These are phyloP conservation scores for Hipposideros larvatus DNA, from an alignment of 2,797 vertebrate species.

Conservation along the genomic window DNA sequence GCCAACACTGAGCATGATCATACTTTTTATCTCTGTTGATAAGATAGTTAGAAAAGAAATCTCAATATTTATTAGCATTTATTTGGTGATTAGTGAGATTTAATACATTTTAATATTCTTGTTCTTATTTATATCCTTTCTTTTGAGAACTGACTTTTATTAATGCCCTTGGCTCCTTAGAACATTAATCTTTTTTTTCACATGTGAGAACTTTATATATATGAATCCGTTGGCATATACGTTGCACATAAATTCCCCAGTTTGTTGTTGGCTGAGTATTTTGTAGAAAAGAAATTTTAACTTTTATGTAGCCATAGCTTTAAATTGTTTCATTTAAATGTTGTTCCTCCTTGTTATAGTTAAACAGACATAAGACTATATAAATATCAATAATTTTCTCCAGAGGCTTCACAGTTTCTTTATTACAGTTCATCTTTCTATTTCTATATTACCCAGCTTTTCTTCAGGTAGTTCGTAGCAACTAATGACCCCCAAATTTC, in stretches of 20 bases:
- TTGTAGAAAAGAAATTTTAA: constrained; percentile 44
- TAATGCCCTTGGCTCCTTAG: neutral
- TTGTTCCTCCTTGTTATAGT: neutral
- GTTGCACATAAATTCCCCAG: neutral
- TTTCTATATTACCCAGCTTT: neutral
- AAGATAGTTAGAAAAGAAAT: neutral
- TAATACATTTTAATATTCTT: neutral
- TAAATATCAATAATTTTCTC: constrained; percentile 36
- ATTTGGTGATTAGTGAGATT: constrained; percentile 5
- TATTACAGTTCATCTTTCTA: neutral
- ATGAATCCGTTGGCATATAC: neutral
- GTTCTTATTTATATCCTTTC: neutral
- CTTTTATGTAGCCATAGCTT: neutral
- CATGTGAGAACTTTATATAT: neutral
- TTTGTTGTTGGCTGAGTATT: constrained; percentile 28
- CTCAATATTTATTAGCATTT: constrained; percentile 21
- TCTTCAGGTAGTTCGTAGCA: neutral
- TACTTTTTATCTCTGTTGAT: neutral
- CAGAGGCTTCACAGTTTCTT: neutral
- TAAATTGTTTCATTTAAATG: neutral
- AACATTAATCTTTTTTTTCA: neutral
- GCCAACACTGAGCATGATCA: neutral
- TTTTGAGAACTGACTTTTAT: constrained; percentile 39
- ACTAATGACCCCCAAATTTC: neutral
- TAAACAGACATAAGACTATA: neutral